A percentile compares a stretch with the other conserved stretches of the same genome.
These are phyloP conservation scores for Apantesis nais DNA, from an alignment of 2,888 invertebrate species.

Conservation along the genomic window DNA sequence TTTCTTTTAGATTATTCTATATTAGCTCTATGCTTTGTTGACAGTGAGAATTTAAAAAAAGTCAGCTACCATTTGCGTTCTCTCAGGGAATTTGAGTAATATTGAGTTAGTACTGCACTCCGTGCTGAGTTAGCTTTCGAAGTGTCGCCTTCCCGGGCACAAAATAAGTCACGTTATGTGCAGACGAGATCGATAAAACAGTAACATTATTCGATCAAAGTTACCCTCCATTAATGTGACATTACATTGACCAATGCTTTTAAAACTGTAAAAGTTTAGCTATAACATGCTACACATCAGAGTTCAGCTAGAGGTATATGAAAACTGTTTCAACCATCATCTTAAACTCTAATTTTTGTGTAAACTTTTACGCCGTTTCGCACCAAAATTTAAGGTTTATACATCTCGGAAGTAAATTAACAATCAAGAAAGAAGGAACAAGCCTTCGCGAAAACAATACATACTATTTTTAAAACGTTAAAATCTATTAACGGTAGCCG, in stretches of 20 bases:
- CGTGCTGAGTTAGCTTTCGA: slow-evolving; percentile 25
- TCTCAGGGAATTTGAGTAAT: slow-evolving; percentile 45
- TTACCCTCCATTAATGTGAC: slow-evolving; percentile 1
- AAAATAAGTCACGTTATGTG: slow-evolving; percentile 2
- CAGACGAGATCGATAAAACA: neutral
- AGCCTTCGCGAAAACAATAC: neutral
- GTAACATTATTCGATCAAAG: slow-evolving; percentile 3
- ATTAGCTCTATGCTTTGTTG: neutral
- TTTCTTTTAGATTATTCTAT: neutral
- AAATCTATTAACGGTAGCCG: neutral
- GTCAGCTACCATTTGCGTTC: slow-evolving; percentile 20
- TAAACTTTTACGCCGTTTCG: neutral
- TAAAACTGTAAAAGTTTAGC: neutral
- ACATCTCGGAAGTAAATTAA: neutral
- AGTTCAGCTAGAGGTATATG: neutral
- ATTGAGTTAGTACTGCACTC: slow-evolving; percentile 47
- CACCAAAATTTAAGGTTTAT: neutral
- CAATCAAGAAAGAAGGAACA: neutral
- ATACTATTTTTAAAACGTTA: neutral
- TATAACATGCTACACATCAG: neutral
- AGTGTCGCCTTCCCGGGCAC: slow-evolving; percentile 6
- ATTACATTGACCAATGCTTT: neutral
- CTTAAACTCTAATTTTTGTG: neutral
- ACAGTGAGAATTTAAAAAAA: slow-evolving; percentile 1
- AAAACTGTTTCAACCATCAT: neutral